phyloP scores from a whole-genome alignment of 1,140 invertebrate species.

The Micrasema minimum region DNA sequence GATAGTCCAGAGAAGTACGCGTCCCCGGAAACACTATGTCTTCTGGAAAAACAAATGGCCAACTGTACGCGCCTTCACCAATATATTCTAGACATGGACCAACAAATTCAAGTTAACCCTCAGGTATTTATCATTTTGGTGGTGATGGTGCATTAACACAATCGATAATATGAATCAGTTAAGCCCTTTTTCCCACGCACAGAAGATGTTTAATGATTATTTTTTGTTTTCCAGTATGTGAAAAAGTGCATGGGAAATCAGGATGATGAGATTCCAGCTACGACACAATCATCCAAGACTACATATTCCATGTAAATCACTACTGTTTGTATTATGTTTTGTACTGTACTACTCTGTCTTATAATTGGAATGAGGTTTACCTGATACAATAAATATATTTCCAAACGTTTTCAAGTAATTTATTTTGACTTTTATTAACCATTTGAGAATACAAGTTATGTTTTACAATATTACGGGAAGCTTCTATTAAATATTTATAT shows the following conservation, averaged over 20 bases:
- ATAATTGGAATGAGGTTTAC: slow-evolving; percentile 36
- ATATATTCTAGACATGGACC: slow-evolving; percentile 91
- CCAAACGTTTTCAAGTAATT: slow-evolving; percentile 43
- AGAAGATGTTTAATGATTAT: slow-evolving; percentile 3
- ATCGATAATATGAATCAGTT: too few species aligned
- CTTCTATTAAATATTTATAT: slow-evolving; percentile 36
- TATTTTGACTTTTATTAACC: slow-evolving; percentile 40
- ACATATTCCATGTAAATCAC: slow-evolving; percentile 63
- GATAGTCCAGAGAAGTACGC: slow-evolving; percentile 97
- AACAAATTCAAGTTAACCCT: slow-evolving; percentile 92
- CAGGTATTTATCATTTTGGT: slow-evolving; percentile 61
- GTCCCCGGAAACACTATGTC: slow-evolving; percentile 84
- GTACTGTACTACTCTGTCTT: background rate
- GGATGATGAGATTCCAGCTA: slow-evolving; percentile 72
- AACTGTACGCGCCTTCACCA: slow-evolving; percentile 87
- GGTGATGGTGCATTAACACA: too few species aligned
- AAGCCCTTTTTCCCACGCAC: too few species aligned
- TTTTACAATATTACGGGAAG: slow-evolving; percentile 42
- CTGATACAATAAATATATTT: slow-evolving; percentile 47
- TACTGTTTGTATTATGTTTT: background rate
- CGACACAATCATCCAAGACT: slow-evolving; percentile 68
- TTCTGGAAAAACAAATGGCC: slow-evolving; percentile 89
- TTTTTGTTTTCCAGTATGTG: slow-evolving; percentile 71
- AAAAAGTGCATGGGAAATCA: slow-evolving; percentile 77
- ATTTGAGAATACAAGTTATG: slow-evolving; percentile 39